These are phyloP conservation scores for Hemichromis elongatus DNA, from an alignment of 2,113 vertebrate species.

Conservation along the genomic window DNA sequence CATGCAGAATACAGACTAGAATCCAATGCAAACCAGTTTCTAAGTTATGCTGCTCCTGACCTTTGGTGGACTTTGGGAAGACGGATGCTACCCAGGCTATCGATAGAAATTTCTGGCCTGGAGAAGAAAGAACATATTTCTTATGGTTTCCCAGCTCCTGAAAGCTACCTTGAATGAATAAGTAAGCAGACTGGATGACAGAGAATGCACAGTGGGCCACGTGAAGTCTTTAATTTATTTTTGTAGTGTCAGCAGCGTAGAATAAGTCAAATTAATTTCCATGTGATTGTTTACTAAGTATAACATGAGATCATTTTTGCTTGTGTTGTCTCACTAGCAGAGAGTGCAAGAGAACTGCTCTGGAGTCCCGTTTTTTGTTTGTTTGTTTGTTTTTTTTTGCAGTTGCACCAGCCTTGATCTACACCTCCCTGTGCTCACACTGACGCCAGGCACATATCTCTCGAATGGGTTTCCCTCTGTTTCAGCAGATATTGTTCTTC, in stretches of 20 bases:
- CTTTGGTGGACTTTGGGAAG: slow-evolving; percentile 69
- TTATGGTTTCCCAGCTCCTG: slow-evolving; percentile 40
- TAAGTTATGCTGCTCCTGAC: slow-evolving; percentile 63
- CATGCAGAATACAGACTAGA: slow-evolving; percentile 57
- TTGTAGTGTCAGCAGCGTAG: slow-evolving; percentile 1
- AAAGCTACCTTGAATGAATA: slow-evolving; percentile 61
- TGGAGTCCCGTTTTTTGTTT: neutral
- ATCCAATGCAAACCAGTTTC: slow-evolving; percentile 38
- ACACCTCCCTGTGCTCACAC: slow-evolving; percentile 17
- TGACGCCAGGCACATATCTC: slow-evolving; percentile 40
- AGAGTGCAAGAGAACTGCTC: neutral
- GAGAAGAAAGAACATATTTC: slow-evolving; percentile 50
- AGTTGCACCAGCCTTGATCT: slow-evolving; percentile 34
- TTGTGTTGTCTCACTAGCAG: slow-evolving; percentile 10
- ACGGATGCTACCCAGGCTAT: slow-evolving; percentile 63
- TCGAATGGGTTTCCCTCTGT: slow-evolving; percentile 33
- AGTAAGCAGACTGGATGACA: slow-evolving; percentile 47
- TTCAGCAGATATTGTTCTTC: slow-evolving; percentile 58
- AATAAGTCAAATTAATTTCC: slow-evolving; percentile 52
- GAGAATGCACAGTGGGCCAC: neutral
- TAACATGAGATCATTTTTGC: slow-evolving; percentile 37
- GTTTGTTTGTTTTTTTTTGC: neutral
- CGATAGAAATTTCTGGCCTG: slow-evolving; percentile 53
- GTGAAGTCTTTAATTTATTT: slow-evolving; percentile 29
- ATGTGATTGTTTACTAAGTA: slow-evolving; percentile 11